Evolutionary conservation across 2,888 invertebrate genomes (phyloP).

Genomic region (Caenorhabditis uteleia): DNA sequence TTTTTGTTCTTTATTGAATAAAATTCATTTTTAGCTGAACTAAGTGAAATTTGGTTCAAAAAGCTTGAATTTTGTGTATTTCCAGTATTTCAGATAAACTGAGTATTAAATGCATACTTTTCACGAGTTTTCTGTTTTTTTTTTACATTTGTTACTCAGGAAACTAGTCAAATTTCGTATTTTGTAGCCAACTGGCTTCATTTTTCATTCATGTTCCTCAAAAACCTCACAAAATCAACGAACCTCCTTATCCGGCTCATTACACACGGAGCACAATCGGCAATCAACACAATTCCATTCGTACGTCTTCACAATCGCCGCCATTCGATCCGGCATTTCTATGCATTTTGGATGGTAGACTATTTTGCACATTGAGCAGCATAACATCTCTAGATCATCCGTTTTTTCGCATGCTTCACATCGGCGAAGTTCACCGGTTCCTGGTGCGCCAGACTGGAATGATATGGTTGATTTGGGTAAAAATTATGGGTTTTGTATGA

Average conservation of each 20-base stretch:
- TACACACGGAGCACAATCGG: slow-evolving; percentile 86
- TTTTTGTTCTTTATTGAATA: too few species aligned
- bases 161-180: too few species aligned
- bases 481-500: too few species aligned
- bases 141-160: neutral
- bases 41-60: too few species aligned
- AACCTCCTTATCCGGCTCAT: slow-evolving; percentile 80
- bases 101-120: neutral
- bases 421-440: neutral
- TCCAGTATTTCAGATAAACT: neutral
- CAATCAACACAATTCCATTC: slow-evolving; percentile 93
- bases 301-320: slow-evolving; percentile 79
- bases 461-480: too few species aligned
- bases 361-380: slow-evolving; percentile 45
- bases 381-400: neutral
- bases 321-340: slow-evolving; percentile 83
- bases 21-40: too few species aligned
- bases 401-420: neutral
- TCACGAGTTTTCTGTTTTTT: neutral
- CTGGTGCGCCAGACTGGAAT: too few species aligned
- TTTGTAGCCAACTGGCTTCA: too few species aligned
- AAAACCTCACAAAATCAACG: too few species aligned
- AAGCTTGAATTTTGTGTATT: neutral
- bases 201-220: too few species aligned
- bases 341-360: slow-evolving; percentile 82